Evolutionary conservation across 2,888 invertebrate genomes (phyloP), one percentile per base, ranked within the genome.

Genomic region (Tetragnatha montana): DNA sequence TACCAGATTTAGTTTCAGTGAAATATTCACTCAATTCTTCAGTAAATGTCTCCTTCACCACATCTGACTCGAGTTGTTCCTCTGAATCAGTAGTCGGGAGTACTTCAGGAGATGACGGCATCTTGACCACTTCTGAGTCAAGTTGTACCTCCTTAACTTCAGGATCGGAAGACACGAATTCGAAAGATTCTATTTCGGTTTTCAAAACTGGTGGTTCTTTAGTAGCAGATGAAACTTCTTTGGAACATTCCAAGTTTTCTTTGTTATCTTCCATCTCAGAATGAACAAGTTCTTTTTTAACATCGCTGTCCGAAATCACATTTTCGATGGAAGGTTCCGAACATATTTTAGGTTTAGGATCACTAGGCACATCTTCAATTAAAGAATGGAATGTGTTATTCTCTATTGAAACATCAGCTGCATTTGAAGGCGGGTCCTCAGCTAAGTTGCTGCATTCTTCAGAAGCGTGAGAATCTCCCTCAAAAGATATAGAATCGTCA

Each of bases 401-500:
- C 4, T 35, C 35, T 21, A 47, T 35, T 12, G 22, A 19, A 76
- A 49, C 19, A 47, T 49, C 50, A 17, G 14, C 49, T 49, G 76
- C 19, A 49, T 49, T 50, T 76, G 76, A 49, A 50, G n/a, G 49
- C 12, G 50, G 76, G 50, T 49, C 50, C 0, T 73, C 51, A 49
- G 73, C 21, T 17, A 73, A 82, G 73, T 82, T 82, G 35, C 35
- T 51, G 0, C 73, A 74, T 14, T 82, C 70, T 17, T 84, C 84
- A 19, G 19, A 68, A 70, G 49, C 21, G 21, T 70, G 50, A 35
- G 76, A 19, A 60, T 89, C 85, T 68, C 81, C 89, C n/a, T 83
- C 79, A 81, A 89, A 89, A 35, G 81, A 81, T 12, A 89, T 85
- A 60, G 85, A 76, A 80, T 90, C 90, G 78, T 83, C 90, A 87